These are phyloP conservation scores for Irena cyanogastra DNA, from an alignment of 2,113 vertebrate species.

Conservation along the genomic window DNA sequence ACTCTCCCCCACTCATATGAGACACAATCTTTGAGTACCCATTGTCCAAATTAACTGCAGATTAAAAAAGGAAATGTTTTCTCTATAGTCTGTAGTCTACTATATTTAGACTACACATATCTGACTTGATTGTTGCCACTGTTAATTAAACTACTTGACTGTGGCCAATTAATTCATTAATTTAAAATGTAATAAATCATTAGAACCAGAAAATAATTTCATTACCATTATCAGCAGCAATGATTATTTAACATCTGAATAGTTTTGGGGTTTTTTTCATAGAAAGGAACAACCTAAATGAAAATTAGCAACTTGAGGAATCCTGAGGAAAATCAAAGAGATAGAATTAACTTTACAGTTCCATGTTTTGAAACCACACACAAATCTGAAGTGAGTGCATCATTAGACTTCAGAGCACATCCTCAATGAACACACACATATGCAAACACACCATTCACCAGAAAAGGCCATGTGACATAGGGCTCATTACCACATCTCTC, in stretches of 20 bases:
- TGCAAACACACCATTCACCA: background rate
- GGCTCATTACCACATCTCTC: background rate
- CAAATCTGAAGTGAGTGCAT: background rate
- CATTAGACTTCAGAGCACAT: background rate
- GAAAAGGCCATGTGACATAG: background rate
- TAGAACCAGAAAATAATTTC: background rate
- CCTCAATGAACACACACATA: background rate
- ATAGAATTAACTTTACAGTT: background rate
- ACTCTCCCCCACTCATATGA: background rate
- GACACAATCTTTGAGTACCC: background rate
- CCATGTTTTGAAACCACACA: background rate
- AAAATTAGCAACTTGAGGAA: conserved; percentile 24
- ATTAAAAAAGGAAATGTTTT: background rate
- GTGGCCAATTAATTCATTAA: background rate
- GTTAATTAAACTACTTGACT: background rate
- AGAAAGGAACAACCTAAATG: background rate
- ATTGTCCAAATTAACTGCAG: background rate
- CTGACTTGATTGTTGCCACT: background rate
- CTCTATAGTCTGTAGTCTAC: background rate
- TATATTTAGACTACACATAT: background rate
- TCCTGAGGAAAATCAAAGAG: background rate
- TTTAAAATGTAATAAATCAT: background rate
- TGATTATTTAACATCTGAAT: background rate
- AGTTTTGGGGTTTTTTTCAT: background rate
- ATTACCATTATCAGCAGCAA: background rate